Evolutionary conservation across 2,797 vertebrate species (phyloP).

Genomic region (Pseudomugil tenellus): DNA sequence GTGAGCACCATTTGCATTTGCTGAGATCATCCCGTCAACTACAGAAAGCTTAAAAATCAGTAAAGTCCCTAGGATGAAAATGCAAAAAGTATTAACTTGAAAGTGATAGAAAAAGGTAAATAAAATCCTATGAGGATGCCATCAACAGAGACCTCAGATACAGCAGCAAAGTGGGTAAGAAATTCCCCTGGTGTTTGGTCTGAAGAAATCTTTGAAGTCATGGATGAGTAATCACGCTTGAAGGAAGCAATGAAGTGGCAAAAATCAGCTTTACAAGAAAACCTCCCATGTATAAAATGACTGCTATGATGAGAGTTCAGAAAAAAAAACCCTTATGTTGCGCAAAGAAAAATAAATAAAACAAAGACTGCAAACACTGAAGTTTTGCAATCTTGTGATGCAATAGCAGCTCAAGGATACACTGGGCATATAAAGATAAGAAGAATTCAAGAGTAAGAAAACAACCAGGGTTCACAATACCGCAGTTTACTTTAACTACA

Average conservation of each 20-base stretch:
- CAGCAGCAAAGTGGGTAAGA: conserved; percentile 18
- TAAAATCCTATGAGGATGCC: neutral
- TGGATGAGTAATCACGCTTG: conserved; percentile 43
- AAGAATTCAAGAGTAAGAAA: conserved; percentile 5
- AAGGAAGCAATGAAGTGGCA: conserved; percentile 29
- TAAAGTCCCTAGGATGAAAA: neutral
- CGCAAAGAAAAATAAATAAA: neutral
- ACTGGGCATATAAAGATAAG: neutral
- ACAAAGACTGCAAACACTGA: neutral
- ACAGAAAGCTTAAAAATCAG: conserved; percentile 1
- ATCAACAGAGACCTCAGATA: conserved; percentile 14
- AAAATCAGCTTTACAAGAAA: conserved; percentile 26
- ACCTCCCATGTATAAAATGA: conserved; percentile 15
- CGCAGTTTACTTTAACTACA: neutral
- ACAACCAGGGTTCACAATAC: neutral
- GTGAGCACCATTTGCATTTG: conserved; percentile 12
- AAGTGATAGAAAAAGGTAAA: neutral
- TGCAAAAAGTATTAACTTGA: neutral
- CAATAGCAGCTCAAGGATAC: conserved; percentile 9
- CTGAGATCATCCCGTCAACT: neutral
- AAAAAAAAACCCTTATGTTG: conserved; percentile 3
- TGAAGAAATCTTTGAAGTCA: conserved; percentile 35
- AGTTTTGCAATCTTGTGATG: conserved; percentile 14
- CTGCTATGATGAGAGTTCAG: conserved; percentile 29
- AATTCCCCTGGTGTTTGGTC: conserved; percentile 22